Evolutionary conservation across 2,888 invertebrate species (phyloP).

Genomic region (Clunio marinus): DNA sequence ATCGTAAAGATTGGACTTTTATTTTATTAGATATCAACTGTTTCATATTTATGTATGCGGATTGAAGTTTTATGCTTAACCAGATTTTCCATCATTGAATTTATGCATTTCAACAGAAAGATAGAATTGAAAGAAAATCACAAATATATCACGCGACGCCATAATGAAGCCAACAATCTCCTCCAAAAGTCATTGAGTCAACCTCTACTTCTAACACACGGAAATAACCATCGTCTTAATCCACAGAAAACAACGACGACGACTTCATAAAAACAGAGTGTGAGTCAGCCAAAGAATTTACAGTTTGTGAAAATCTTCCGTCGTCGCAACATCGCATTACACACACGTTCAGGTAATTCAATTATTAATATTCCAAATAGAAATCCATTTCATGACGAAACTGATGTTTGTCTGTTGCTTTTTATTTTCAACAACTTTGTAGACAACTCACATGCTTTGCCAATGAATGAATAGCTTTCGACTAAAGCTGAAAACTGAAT

Average conservation of each 20-base stretch:
- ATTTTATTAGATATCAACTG: too few relatives aligned
- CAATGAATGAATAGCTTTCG: neutral
- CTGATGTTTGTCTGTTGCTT: too few relatives aligned
- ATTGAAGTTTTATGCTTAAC: too few relatives aligned
- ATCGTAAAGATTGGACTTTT: too few relatives aligned
- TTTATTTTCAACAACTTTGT: too few relatives aligned
- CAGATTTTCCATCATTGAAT: too few relatives aligned
- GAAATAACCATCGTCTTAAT: neutral
- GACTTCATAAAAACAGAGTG: too few relatives aligned
- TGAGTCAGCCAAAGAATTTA: slow-evolving; percentile 26
- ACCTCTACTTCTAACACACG: slow-evolving; percentile 2
- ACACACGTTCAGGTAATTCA: neutral
- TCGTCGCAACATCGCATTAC: too few relatives aligned
- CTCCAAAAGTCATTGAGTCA: slow-evolving; percentile 28
- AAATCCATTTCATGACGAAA: neutral
- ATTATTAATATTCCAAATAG: neutral
- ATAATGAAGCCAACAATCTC: slow-evolving; percentile 19
- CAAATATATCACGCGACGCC: neutral
- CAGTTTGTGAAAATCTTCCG: neutral
- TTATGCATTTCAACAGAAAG: neutral
- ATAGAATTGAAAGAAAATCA: neutral
- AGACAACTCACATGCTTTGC: neutral
- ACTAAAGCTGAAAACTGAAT: slow-evolving; percentile 7
- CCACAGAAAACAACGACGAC: too few relatives aligned
- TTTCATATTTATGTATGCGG: too few relatives aligned